Percentiles rank a stretch among this genome's conserved stretches.
Conservation (phyloP, 2,888 invertebrate species). For the Sicus ferrugineus region DNA sequence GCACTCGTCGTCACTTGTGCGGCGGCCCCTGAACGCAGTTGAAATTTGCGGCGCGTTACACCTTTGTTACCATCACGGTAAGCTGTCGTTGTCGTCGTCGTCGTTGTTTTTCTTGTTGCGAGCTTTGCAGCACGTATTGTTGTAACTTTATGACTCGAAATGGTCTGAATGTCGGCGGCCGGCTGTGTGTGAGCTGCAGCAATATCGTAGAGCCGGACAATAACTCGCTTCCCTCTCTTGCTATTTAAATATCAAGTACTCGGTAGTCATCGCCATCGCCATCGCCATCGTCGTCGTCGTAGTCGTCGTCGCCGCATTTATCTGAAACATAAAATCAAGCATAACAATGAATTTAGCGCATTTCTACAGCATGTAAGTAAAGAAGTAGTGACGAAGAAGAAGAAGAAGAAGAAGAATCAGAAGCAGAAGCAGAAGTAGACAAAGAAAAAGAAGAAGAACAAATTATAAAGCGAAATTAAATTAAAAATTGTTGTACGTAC, state of each 20-base stretch:
- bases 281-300: too few species aligned
- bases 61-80: not conserved
- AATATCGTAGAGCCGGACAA: too few species aligned
- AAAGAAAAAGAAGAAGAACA: not conserved
- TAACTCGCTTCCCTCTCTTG: too few species aligned
- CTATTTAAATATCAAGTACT: conserved; percentile 28
- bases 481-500: conserved; percentile 11
- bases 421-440: not conserved
- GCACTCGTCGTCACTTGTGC: not conserved
- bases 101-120: not conserved
- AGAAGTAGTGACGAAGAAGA: too few species aligned
- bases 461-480: not conserved
- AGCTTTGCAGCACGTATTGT: not conserved
- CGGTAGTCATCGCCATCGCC: too few species aligned
- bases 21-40: conserved; percentile 17
- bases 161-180: too few species aligned
- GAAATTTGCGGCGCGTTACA: conserved; percentile 10
- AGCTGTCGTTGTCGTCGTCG: not conserved
- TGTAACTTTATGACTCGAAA: not conserved
- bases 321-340: conserved; percentile 18
- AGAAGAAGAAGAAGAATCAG: too few species aligned
- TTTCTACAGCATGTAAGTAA: conserved; percentile 28
- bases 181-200: too few species aligned
- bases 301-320: too few species aligned
- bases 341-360: conserved; percentile 31